phyloP scores from a whole-genome alignment of 2,113 vertebrate species.

The Cottus gobio region DNA sequence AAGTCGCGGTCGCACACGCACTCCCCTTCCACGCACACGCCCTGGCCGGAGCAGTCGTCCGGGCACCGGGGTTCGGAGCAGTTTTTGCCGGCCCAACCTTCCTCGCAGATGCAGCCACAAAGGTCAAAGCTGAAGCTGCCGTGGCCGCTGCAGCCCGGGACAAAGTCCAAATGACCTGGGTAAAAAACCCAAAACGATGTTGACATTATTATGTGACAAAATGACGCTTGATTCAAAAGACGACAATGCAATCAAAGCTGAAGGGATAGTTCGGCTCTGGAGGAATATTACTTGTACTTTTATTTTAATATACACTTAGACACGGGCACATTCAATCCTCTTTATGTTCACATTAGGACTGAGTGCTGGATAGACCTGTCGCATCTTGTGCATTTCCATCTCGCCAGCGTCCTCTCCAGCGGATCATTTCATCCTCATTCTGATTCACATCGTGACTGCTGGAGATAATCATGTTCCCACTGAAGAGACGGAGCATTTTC shows the following conservation, averaged over 20 bases:
- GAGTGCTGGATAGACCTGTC: neutral
- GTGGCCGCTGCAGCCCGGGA: slow-evolving; percentile 92
- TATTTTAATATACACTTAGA: neutral
- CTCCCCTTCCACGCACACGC: slow-evolving; percentile 92
- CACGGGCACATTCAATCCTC: neutral
- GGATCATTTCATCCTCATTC: slow-evolving; percentile 51
- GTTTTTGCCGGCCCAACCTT: slow-evolving; percentile 95
- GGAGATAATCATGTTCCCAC: slow-evolving; percentile 63
- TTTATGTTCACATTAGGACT: neutral
- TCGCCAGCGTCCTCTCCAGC: neutral
- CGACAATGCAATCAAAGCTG: neutral
- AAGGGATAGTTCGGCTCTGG: neutral
- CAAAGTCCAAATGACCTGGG: slow-evolving; percentile 92
- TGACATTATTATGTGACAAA: neutral
- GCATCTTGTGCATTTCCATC: slow-evolving; percentile 36
- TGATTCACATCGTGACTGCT: slow-evolving; percentile 55
- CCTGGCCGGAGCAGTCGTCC: slow-evolving; percentile 91
- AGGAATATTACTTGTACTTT: neutral
- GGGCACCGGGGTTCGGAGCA: slow-evolving; percentile 93
- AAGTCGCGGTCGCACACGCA: slow-evolving; percentile 94
- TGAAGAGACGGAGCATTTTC: slow-evolving; percentile 47
- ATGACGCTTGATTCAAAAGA: neutral
- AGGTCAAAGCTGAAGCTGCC: slow-evolving; percentile 95
- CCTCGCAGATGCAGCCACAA: slow-evolving; percentile 93
- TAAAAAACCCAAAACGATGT: neutral